A percentile compares a stretch with the other conserved stretches of the same genome.
Evolutionary conservation across 53 echinoderm and acorn worm genomes (phyloP).

Genomic region (Glandiceps talaboti): DNA sequence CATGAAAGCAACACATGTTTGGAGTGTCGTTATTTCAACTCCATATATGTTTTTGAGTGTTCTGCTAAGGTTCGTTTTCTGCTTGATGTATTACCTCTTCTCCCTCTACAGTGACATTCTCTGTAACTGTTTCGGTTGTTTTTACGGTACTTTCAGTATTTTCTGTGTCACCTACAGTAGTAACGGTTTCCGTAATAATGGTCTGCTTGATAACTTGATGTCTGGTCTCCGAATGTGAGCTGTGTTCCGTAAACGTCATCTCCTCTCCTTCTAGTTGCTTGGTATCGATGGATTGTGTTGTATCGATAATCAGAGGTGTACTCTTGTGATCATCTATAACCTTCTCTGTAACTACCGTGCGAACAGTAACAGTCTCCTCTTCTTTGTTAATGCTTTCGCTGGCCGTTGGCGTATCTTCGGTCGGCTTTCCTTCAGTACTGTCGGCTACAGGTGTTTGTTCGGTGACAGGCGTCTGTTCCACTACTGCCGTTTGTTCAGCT

Average conservation of each 20-base stretch:
- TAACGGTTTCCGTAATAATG: not conserved
- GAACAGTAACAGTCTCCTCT: not conserved
- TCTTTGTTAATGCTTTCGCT: not conserved
- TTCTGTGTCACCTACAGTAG: not conserved
- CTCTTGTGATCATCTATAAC: not conserved
- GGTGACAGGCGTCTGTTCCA: not conserved
- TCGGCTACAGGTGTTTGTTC: too few relatives aligned
- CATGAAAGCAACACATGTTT: too few relatives aligned
- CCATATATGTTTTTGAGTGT: too few relatives aligned
- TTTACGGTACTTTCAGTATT: not conserved
- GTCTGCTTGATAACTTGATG: not conserved
- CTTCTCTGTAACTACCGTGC: not conserved
- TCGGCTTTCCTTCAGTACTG: not conserved
- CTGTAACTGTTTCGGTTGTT: not conserved
- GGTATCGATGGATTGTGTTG: not conserved
- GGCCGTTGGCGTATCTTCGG: not conserved
- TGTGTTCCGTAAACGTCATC: too few relatives aligned
- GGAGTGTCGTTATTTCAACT: too few relatives aligned
- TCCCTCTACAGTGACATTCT: not conserved
- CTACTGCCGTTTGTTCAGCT: too few relatives aligned
- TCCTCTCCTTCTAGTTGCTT: not conserved
- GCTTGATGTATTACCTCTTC: not conserved
- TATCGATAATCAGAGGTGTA: not conserved
- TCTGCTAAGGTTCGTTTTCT: too few relatives aligned
- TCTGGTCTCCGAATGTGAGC: not conserved